Percentiles rank a stretch among this genome's conserved stretches.
These are phyloP conservation scores for Sturnira hondurensis DNA, from an alignment of 2,113 vertebrate species.

Conservation along the genomic window DNA sequence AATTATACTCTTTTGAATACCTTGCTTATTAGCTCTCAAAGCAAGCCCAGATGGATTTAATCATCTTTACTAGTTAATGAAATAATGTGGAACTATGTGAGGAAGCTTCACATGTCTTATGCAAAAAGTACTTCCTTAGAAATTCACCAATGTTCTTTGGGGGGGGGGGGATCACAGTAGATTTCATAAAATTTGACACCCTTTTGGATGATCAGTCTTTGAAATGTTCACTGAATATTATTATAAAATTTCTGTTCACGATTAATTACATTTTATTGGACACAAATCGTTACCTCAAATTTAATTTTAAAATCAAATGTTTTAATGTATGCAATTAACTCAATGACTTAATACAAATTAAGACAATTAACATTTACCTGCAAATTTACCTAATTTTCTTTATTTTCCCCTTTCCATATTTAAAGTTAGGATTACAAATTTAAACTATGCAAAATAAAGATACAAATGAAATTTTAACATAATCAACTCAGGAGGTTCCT, in stretches of 20 bases:
- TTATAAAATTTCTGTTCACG: constrained; percentile 32
- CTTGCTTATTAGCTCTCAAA: constrained; percentile 41
- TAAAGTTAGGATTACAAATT: constrained; percentile 38
- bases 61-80: constrained; percentile 31
- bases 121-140: constrained; percentile 30
- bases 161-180: not conserved
- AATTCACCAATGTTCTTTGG: not conserved
- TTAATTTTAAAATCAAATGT: constrained; percentile 25
- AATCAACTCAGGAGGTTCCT: constrained; percentile 1
- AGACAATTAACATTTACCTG: constrained; percentile 30
- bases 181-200: constrained; percentile 16
- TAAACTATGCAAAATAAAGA: constrained; percentile 37
- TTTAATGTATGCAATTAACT: constrained; percentile 18
- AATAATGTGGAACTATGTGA: constrained; percentile 24
- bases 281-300: constrained; percentile 39
- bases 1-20: constrained; percentile 44
- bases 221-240: not conserved
- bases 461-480: constrained; percentile 34
- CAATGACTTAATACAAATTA: constrained; percentile 32
- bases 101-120: not conserved
- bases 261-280: constrained; percentile 30
- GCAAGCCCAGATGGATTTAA: constrained; percentile 29
- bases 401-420: not conserved
- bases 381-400: constrained; percentile 31
- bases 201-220: not conserved